Conservation (phyloP, 2,797 vertebrate species). For the Gambelia wislizenii region DNA sequence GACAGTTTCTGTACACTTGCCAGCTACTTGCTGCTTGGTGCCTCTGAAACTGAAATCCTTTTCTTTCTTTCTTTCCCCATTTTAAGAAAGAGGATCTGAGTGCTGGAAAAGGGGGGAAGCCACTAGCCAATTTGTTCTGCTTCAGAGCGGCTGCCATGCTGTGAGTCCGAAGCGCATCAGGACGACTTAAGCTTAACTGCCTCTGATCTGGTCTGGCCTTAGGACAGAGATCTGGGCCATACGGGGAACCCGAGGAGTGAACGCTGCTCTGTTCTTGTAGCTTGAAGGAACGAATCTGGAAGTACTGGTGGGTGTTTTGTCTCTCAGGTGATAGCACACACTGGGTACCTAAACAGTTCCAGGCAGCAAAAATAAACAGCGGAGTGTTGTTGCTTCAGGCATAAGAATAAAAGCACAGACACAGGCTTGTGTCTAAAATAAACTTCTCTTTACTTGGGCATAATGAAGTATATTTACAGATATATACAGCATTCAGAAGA, state of each 20-base stretch:
- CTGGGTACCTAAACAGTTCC: too few species aligned
- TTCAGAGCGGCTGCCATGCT: neutral
- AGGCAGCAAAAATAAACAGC: too few species aligned
- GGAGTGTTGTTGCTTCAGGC: too few species aligned
- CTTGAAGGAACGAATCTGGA: slow-evolving; percentile 34
- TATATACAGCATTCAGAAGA: too few species aligned
- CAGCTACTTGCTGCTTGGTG: neutral
- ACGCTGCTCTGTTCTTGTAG: neutral
- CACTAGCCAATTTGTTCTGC: slow-evolving; percentile 3
- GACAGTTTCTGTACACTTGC: neutral
- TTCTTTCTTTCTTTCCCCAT: slow-evolving; percentile 1
- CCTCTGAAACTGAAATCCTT: neutral
- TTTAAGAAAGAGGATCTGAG: slow-evolving; percentile 10
- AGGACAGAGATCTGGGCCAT: slow-evolving; percentile 34
- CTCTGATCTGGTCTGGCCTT: slow-evolving; percentile 57
- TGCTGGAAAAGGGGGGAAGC: neutral
- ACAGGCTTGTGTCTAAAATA: too few species aligned
- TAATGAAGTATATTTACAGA: too few species aligned
- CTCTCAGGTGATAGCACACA: too few species aligned
- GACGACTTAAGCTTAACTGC: slow-evolving; percentile 45
- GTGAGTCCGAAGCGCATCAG: slow-evolving; percentile 55
- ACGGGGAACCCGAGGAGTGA: slow-evolving; percentile 40
- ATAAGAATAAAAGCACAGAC: too few species aligned
- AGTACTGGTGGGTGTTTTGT: neutral
- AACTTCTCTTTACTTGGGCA: too few species aligned